Percentiles rank a stretch among this genome's conserved stretches.
Evolutionary conservation across 2,113 vertebrate genomes (phyloP).

Genomic region (Lanius ludovicianus): DNA sequence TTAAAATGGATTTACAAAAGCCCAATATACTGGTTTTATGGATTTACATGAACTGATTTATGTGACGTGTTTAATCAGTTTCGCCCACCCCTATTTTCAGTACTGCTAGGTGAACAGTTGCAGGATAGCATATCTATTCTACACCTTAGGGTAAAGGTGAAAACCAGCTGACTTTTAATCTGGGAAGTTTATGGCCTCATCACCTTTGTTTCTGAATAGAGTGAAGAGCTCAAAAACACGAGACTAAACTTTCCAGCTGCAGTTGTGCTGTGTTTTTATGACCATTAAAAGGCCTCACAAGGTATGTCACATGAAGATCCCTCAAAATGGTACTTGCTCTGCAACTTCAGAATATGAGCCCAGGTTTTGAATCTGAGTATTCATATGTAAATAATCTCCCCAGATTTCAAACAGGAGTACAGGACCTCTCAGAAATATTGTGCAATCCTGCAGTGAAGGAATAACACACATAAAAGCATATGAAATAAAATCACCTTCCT

Average conservation of each 20-base stretch:
- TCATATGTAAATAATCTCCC: neutral
- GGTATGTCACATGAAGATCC: neutral
- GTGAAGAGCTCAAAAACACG: neutral
- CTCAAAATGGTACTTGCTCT: neutral
- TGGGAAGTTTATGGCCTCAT: neutral
- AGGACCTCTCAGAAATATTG: neutral
- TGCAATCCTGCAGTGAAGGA: neutral
- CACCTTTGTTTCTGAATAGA: neutral
- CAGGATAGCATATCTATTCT: neutral
- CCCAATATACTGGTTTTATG: neutral
- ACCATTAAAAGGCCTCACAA: neutral
- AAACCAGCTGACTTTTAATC: neutral
- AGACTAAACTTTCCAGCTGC: neutral
- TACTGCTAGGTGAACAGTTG: neutral
- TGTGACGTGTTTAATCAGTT: neutral
- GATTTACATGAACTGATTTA: neutral
- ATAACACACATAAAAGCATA: neutral
- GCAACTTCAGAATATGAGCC: neutral
- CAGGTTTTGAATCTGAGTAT: neutral
- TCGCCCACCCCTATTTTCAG: neutral
- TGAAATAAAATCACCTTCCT: neutral
- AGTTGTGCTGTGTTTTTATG: neutral
- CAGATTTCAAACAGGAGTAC: neutral
- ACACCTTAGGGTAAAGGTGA: neutral
- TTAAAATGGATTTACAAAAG: neutral